These are phyloP conservation scores for Romanogobio albipinnatus DNA, from an alignment of 2,113 vertebrate species.

Conservation along the genomic window DNA sequence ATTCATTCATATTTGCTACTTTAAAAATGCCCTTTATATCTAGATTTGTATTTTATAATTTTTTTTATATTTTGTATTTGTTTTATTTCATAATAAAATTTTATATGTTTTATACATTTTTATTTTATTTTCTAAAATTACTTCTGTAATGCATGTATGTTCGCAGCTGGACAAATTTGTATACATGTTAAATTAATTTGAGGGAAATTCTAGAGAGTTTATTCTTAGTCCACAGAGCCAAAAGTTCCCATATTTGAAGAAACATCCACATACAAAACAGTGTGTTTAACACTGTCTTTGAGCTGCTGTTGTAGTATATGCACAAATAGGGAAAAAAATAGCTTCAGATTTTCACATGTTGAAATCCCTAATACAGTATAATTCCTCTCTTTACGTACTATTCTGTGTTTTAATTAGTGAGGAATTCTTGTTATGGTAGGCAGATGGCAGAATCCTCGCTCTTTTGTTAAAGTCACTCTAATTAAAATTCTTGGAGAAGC, in stretches of 20 bases:
- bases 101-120: no score
- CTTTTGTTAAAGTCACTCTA: constrained; percentile 87
- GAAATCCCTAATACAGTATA: constrained; percentile 65
- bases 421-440: constrained; percentile 82
- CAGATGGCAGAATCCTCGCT: constrained; percentile 86
- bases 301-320: background rate
- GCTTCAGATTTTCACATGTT: constrained; percentile 58
- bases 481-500: constrained; percentile 87
- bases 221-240: background rate
- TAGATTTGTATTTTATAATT: background rate
- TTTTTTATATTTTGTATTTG: background rate
- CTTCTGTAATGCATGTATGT: background rate
- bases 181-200: background rate
- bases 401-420: constrained; percentile 87
- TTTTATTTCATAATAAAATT: background rate
- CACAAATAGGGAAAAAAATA: background rate
- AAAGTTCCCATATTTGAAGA: background rate
- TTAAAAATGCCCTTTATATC: background rate
- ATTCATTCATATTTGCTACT: background rate
- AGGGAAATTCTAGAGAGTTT: background rate
- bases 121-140: no score
- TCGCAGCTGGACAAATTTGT: background rate
- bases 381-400: constrained; percentile 71
- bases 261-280: background rate
- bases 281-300: background rate